phyloP scores from a whole-genome alignment of 1,140 invertebrate genomes.

The Cyphomyrmex costatus region DNA sequence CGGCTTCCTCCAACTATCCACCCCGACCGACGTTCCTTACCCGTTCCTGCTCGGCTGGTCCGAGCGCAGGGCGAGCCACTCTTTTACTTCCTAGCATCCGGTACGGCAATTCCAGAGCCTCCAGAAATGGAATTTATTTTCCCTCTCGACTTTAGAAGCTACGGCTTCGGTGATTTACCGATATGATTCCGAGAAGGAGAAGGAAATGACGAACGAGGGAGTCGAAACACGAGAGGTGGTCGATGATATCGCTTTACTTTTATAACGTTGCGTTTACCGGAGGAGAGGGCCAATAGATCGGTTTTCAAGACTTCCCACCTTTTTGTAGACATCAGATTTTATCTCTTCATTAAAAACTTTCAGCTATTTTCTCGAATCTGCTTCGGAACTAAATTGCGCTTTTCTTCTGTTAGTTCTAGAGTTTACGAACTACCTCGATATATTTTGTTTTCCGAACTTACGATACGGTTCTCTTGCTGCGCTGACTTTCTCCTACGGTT shows the following conservation, averaged over 20 bases:
- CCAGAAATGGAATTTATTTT: constrained; percentile 78
- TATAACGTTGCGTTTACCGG: constrained; percentile 42
- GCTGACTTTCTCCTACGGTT: constrained; percentile 1
- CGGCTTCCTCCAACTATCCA: constrained; percentile 45
- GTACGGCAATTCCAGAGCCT: constrained; percentile 64
- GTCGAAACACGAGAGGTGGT: constrained; percentile 52
- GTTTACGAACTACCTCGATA: constrained; percentile 50
- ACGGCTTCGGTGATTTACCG: constrained; percentile 76
- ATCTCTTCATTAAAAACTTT: constrained; percentile 62
- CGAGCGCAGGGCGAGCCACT: constrained; percentile 60
- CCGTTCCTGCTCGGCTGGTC: background rate
- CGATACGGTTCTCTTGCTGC: constrained; percentile 21
- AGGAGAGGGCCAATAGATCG: background rate
- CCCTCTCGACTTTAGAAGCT: constrained; percentile 65
- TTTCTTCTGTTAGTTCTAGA: constrained; percentile 41
- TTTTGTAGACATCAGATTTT: constrained; percentile 47
- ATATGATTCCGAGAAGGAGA: constrained; percentile 73
- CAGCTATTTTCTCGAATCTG: constrained; percentile 51
- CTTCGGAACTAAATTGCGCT: constrained; percentile 35
- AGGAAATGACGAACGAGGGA: constrained; percentile 59
- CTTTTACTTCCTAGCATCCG: constrained; percentile 74
- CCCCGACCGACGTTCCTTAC: background rate
- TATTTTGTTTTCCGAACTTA: constrained; percentile 60
- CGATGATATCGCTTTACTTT: constrained; percentile 53
- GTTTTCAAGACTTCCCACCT: constrained; percentile 33